phyloP scores from a whole-genome alignment of 2,113 vertebrate species.

The Pituophis catenifer region DNA sequence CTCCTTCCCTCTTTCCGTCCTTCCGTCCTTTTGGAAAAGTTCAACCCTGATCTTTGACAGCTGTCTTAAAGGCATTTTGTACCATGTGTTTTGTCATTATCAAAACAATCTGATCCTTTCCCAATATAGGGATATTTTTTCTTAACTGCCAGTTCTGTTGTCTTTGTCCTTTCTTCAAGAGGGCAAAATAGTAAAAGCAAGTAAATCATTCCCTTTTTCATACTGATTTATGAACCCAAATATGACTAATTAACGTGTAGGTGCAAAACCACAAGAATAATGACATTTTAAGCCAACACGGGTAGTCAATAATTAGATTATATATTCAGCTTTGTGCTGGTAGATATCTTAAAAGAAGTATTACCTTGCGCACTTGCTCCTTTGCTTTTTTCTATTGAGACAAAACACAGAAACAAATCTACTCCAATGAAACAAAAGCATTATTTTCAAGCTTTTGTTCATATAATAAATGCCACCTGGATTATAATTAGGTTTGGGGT shows the following conservation, averaged over 20 bases:
- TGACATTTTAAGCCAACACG: not conserved
- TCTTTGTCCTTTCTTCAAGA: constrained; percentile 23
- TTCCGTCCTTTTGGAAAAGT: not conserved
- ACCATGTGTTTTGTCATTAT: constrained; percentile 5
- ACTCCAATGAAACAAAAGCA: not conserved
- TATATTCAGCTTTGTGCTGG: not conserved
- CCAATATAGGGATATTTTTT: not conserved
- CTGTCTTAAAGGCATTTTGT: constrained; percentile 8
- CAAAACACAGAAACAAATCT: not conserved
- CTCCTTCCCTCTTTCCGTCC: not conserved
- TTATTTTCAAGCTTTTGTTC: not conserved
- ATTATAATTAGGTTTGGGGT: not conserved
- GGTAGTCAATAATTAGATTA: not conserved
- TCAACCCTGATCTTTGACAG: not conserved
- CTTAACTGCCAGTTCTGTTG: not conserved
- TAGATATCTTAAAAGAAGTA: not conserved
- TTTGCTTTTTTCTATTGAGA: not conserved
- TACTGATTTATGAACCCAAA: not conserved
- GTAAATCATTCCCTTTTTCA: not conserved
- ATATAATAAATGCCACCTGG: not conserved
- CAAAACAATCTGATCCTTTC: not conserved
- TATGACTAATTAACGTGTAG: not conserved
- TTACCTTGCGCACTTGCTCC: not conserved
- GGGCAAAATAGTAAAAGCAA: not conserved
- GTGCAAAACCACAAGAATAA: constrained; percentile 1